phyloP scores from a whole-genome alignment of 1,140 invertebrate species.

The Diorhabda carinulata region DNA sequence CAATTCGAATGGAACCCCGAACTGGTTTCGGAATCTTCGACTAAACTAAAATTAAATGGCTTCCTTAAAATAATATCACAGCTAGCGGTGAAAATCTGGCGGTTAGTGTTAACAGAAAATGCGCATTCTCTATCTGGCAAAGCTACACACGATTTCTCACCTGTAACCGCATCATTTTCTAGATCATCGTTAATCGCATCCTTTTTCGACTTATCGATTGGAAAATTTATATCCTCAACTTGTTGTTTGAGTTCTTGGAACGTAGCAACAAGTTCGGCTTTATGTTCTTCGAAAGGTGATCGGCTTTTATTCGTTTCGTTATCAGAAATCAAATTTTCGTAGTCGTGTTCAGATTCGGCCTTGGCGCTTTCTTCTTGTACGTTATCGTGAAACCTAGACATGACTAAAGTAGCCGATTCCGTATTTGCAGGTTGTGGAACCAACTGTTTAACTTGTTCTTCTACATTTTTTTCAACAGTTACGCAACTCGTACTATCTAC shows the following conservation, averaged over 20 bases:
- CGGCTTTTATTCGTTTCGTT: conserved; percentile 29
- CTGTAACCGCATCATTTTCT: conserved; percentile 13
- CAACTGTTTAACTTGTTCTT: conserved; percentile 38
- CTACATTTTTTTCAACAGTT: conserved; percentile 25
- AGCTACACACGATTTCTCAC: conserved; percentile 21
- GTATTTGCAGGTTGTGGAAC: conserved; percentile 25
- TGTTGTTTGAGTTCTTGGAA: conserved; percentile 41
- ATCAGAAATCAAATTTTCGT: conserved; percentile 42
- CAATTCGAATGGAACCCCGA: conserved; percentile 23
- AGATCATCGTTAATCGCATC: conserved; percentile 27
- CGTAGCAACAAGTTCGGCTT: conserved; percentile 36
- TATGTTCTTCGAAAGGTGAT: conserved; percentile 40
- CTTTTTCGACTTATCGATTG: conserved; percentile 11
- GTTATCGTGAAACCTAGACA: conserved; percentile 35
- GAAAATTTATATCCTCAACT: conserved; percentile 26
- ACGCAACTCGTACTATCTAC: conserved; percentile 40
- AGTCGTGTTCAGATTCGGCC: conserved; percentile 42
- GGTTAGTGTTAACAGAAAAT: conserved; percentile 16
- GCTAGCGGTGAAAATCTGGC: conserved; percentile 10
- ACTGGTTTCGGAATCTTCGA: conserved; percentile 13
- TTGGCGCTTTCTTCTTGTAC: conserved; percentile 18
- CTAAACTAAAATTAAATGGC: not conserved
- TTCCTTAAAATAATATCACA: conserved; percentile 20
- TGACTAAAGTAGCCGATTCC: conserved; percentile 29
- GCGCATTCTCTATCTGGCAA: conserved; percentile 23